These are phyloP conservation scores for Amphiura filiformis DNA, from an alignment of 35 echinoderm and acorn worm genomes.

Conservation along the genomic window DNA sequence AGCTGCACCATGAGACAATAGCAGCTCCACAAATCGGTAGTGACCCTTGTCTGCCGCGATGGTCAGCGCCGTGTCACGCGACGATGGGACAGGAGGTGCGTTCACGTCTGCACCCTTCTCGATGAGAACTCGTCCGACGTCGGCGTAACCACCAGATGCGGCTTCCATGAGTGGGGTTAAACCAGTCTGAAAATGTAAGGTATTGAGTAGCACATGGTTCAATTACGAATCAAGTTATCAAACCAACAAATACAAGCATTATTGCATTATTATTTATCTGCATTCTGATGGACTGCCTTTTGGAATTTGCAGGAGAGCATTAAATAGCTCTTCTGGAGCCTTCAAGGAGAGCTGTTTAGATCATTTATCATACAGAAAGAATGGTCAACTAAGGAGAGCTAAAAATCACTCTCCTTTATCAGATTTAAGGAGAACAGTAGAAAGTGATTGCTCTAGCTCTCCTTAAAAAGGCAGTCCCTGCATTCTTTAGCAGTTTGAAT, in stretches of 20 bases:
- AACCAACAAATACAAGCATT: neutral
- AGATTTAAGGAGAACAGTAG: too few species aligned
- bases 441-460: too few species aligned
- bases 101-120: conserved; percentile 96
- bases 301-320: too few species aligned
- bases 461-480: too few species aligned
- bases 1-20: conserved; percentile 38
- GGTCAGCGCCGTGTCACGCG: conserved; percentile 91
- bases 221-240: neutral
- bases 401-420: too few species aligned
- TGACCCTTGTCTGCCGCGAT: conserved; percentile 99
- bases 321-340: too few species aligned
- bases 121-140: conserved; percentile 87
- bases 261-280: too few species aligned
- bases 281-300: too few species aligned
- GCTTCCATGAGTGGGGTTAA: conserved; percentile 98
- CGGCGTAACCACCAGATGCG: conserved; percentile 95
- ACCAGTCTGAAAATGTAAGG: conserved; percentile 63
- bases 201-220: neutral
- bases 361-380: too few species aligned
- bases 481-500: too few species aligned
- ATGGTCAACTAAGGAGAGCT: too few species aligned
- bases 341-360: too few species aligned
- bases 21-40: conserved; percentile 90
- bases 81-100: conserved; percentile 88